Evolutionary conservation across 2,888 invertebrate species (phyloP), one percentile per base, ranked within the genome.

Genomic region (Drosophila nr. perissopoda): DNA sequence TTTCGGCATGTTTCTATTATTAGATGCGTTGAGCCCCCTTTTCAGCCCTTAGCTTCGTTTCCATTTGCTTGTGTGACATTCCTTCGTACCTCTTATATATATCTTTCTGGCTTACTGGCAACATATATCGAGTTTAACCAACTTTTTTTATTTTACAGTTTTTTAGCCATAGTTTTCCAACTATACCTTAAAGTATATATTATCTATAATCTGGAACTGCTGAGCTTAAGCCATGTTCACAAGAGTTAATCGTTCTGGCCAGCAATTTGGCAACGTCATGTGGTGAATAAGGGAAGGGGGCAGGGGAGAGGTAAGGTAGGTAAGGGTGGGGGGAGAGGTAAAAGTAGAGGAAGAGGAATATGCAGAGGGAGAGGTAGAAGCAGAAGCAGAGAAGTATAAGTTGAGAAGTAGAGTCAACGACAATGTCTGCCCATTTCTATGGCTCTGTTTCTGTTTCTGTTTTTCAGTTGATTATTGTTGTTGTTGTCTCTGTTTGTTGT

Each of bases 381-480:
- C 21, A 13, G 25, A 16, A 42, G 1, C 8, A 2, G 36, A 25
- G 65, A 40, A 16, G 21, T 13, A 57, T 21, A 13, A 21, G 68
- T 2, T n/a, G 33, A 16, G 25, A 18, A 56, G 58, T 52, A 33
- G 42, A 29, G 49, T 49, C 69, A 71, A 36, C 76, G 54, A 63
- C 69, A 69, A 70, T 72, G 54, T 58, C 68, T 62, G 69, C 69
- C 69, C 70, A 78, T 80, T 74, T 76, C 69, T 72, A 70, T 64
- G 71, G 52, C 65, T 79, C 56, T 54, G 58, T 40, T 54, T 74
- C 51, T 40, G 33, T 60, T 53, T 57, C 59, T 68, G 25, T 46
- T 46, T 46, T 46, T 46, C 25, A 46, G 70, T 76, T 72, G 67
- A 57, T 57, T 10, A 10, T 49, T 46, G 46, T 11, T 46, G 46